Conservation (phyloP, 2,113 vertebrate species). For the Benitochromis conjunctus region DNA sequence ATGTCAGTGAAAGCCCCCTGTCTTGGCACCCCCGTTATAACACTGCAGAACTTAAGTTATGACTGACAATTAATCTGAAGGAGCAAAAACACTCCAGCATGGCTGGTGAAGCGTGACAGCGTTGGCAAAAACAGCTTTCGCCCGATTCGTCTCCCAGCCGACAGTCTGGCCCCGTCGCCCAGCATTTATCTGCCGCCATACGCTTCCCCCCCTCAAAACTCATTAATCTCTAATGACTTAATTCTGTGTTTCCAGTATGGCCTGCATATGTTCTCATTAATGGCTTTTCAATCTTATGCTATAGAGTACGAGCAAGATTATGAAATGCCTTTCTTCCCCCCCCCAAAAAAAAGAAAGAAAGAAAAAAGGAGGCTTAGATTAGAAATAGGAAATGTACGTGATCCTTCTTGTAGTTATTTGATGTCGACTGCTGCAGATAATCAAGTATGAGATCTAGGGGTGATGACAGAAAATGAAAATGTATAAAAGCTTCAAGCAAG, state of each 20-base stretch:
- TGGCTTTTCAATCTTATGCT: slow-evolving; percentile 55
- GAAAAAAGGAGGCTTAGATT: background rate
- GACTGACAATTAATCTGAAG: slow-evolving; percentile 69
- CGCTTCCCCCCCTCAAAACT: slow-evolving; percentile 23
- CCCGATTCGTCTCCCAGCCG: slow-evolving; percentile 44
- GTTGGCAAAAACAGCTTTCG: slow-evolving; percentile 20
- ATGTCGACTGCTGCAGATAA: slow-evolving; percentile 24
- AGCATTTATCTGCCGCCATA: slow-evolving; percentile 52
- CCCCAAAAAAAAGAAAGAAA: background rate
- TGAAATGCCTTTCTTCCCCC: slow-evolving; percentile 17
- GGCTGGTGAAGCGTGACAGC: slow-evolving; percentile 43
- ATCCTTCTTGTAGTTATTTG: slow-evolving; percentile 25
- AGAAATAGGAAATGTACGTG: slow-evolving; percentile 26
- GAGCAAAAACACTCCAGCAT: slow-evolving; percentile 49
- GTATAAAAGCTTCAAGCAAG: slow-evolving; percentile 28
- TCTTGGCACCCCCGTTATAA: slow-evolving; percentile 4
- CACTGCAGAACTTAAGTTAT: slow-evolving; percentile 58
- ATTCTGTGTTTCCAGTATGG: slow-evolving; percentile 50
- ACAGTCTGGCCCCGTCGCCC: slow-evolving; percentile 44
- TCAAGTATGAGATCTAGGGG: slow-evolving; percentile 21
- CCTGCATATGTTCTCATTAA: slow-evolving; percentile 61
- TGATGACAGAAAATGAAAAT: slow-evolving; percentile 41
- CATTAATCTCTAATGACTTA: slow-evolving; percentile 68
- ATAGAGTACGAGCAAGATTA: slow-evolving; percentile 34
- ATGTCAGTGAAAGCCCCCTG: slow-evolving; percentile 10